Percentiles rank a stretch among this genome's conserved stretches.
These are phyloP conservation scores for Diplodus sargus DNA, from an alignment of 2,797 vertebrate genomes.

Conservation along the genomic window DNA sequence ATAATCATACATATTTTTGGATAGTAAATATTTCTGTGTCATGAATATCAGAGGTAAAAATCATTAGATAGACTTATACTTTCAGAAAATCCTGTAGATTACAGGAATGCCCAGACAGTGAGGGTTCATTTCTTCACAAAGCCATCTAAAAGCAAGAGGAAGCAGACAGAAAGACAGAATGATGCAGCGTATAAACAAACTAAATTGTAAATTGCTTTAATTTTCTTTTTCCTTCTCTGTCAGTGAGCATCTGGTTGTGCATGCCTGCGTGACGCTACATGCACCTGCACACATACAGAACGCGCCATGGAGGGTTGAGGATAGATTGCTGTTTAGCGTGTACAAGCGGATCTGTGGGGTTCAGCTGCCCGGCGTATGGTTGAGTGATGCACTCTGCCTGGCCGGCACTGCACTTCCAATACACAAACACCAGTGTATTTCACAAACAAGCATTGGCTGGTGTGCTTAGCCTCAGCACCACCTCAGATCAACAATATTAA, in stretches of 20 bases:
- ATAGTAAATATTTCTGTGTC: neutral
- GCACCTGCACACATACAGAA: constrained; percentile 42
- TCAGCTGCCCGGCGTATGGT: constrained; percentile 49
- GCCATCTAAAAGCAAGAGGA: neutral
- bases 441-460: constrained; percentile 61
- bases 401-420: constrained; percentile 39
- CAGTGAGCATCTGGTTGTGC: constrained; percentile 24
- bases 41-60: neutral
- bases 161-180: neutral
- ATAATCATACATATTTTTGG: neutral
- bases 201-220: constrained; percentile 13
- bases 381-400: constrained; percentile 63
- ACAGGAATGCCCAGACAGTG: neutral
- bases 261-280: constrained; percentile 6
- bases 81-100: neutral
- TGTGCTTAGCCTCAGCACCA: constrained; percentile 64
- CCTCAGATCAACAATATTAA: constrained; percentile 79
- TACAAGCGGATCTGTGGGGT: constrained; percentile 52
- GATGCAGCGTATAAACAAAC: neutral
- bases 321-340: constrained; percentile 52
- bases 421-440: constrained; percentile 65
- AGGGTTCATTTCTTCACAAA: constrained; percentile 3
- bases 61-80: neutral
- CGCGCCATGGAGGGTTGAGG: constrained; percentile 49
- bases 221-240: constrained; percentile 1